Evolutionary conservation across 2,797 vertebrate genomes (phyloP), one percentile per base, ranked within the genome.

Genomic region (Lateolabrax maculatus): DNA sequence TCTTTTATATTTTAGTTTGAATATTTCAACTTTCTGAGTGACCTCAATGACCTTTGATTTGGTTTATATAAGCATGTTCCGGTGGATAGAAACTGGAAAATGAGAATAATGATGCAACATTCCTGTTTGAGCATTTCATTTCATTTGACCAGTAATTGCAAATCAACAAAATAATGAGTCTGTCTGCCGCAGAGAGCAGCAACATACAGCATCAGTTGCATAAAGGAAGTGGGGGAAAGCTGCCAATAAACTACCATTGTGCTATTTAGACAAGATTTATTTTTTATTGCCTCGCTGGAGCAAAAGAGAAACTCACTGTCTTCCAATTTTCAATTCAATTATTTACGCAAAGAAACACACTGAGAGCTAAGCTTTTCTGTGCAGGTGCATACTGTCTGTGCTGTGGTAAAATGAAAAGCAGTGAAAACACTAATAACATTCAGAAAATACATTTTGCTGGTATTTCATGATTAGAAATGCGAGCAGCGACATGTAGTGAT

Each of bases 111-210:
- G 53, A 84, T 53, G 70, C 19, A 8, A 57, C 71, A 16, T 78
- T 65, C 56, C 46, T 52, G 25, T 76, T 72, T 65, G 37, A 75
- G 51, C 67, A 71, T 86, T 84, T 82, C 67, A 65, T 84, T n/a
- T 89, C 43, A 81, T 91, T 89, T 84, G 77, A 85, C 75, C 70
- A n/a, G 0, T 80, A 84, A 81, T 85, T 87, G 78, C 70, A 79
- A 84, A 84, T 87, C 80, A 84, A 79, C 74, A 83, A 77, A 86
- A 82, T 85, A 89, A 92, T 81, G 65, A 78, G 76, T 77, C 34
- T 68, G 75, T 71, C 52, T 46, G 62, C 66, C 0, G 46, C 61
- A 77, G 62, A 79, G n/a, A n/a, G n/a, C 39, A 4, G 43, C 19
- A 9, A 9, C 41, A 31, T 9, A 2, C 23, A 12, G 60, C 75